phyloP scores from a whole-genome alignment of 2,113 vertebrate species.

The Silurus meridionalis region DNA sequence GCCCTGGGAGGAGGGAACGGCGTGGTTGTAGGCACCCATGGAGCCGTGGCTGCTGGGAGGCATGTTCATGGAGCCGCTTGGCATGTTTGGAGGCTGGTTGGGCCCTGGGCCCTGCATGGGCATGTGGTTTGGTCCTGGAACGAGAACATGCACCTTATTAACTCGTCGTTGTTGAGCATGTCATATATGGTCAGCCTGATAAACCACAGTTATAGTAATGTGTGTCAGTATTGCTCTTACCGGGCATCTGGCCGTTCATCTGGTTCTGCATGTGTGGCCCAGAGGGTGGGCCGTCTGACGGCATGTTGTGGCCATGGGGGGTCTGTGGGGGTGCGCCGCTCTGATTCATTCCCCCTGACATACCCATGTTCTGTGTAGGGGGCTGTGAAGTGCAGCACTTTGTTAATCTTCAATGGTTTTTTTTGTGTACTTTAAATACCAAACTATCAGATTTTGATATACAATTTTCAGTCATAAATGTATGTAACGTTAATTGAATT shows the following conservation, averaged over 20 bases:
- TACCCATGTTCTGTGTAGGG: slow-evolving; percentile 95
- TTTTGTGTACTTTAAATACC: no score
- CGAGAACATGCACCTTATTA: slow-evolving; percentile 51
- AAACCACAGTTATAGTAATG: not conserved
- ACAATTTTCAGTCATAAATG: no score
- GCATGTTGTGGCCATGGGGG: slow-evolving; percentile 92
- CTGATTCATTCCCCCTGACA: slow-evolving; percentile 95
- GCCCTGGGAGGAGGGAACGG: slow-evolving; percentile 90
- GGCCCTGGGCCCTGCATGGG: slow-evolving; percentile 97
- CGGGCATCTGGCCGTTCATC: slow-evolving; percentile 99
- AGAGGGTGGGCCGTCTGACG: slow-evolving; percentile 87
- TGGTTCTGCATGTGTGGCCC: slow-evolving; percentile 97
- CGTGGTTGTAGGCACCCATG: slow-evolving; percentile 94
- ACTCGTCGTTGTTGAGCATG: not conserved
- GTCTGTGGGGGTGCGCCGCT: slow-evolving; percentile 88
- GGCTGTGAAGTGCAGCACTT: slow-evolving; percentile 73
- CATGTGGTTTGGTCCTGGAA: slow-evolving; percentile 93
- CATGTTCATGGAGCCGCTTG: slow-evolving; percentile 91
- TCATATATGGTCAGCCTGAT: not conserved
- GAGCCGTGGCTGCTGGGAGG: slow-evolving; percentile 91
- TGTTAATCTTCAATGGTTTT: not conserved
- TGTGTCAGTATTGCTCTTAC: slow-evolving; percentile 72
- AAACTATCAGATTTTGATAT: no score
- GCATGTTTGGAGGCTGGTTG: slow-evolving; percentile 90
- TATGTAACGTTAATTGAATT: no score